Evolutionary conservation across 1,140 invertebrate genomes (phyloP).

Genomic region (Asbolus verrucosus): DNA sequence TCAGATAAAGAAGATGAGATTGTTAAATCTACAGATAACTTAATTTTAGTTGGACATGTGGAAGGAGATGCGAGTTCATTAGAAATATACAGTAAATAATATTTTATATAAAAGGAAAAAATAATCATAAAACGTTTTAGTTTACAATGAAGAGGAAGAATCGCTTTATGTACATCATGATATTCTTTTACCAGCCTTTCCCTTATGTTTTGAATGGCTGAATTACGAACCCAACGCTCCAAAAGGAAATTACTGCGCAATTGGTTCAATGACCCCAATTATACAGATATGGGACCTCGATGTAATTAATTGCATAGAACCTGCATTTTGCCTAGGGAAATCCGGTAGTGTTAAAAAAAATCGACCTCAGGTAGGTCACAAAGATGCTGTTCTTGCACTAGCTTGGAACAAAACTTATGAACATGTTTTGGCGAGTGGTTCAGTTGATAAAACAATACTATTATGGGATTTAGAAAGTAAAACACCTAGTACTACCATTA

Average conservation of each 20-base stretch:
- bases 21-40: constrained; percentile 91
- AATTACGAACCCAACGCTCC: constrained; percentile 81
- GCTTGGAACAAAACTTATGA: constrained; percentile 88
- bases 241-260: constrained; percentile 87
- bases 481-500: constrained; percentile 78
- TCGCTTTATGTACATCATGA: constrained; percentile 96
- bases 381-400: constrained; percentile 90
- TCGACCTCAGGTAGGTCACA: constrained; percentile 80
- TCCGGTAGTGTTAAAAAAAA: constrained; percentile 83
- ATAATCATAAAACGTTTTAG: constrained; percentile 66
- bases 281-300: constrained; percentile 97
- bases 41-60: constrained; percentile 90
- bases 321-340: constrained; percentile 83
- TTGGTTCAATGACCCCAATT: constrained; percentile 91
- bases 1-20: constrained; percentile 92
- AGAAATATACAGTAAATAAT: constrained; percentile 84
- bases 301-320: constrained; percentile 89
- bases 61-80: constrained; percentile 86
- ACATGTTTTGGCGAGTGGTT: constrained; percentile 91
- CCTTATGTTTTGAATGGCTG: constrained; percentile 93
- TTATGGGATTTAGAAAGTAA: constrained; percentile 93
- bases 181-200: constrained; percentile 87
- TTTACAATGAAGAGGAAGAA: constrained; percentile 90
- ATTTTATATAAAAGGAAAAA: no score
- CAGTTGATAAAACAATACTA: constrained; percentile 88